Percentiles rank a stretch among this genome's conserved stretches.
These are phyloP conservation scores for Beris morrisii DNA, from an alignment of 2,888 invertebrate genomes.

Conservation along the genomic window DNA sequence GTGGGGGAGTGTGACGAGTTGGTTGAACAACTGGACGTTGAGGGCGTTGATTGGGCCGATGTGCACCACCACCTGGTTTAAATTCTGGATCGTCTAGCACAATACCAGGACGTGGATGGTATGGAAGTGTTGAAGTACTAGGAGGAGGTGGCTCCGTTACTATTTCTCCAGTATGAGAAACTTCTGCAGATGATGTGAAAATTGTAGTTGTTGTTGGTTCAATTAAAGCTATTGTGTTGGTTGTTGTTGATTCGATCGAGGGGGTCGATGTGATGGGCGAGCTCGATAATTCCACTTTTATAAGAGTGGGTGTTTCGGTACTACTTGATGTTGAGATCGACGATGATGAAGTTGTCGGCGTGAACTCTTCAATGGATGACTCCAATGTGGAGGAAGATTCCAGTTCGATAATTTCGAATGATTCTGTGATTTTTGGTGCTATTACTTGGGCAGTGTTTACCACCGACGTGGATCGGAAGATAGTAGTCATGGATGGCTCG, in stretches of 20 bases:
- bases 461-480: constrained; percentile 50
- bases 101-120: constrained; percentile 80
- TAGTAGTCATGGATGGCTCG: constrained; percentile 46
- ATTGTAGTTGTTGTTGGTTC: constrained; percentile 30
- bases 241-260: neutral
- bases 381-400: constrained; percentile 43
- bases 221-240: neutral
- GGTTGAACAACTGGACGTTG: constrained; percentile 53
- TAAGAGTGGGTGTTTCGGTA: constrained; percentile 38
- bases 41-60: constrained; percentile 48
- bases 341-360: constrained; percentile 29
- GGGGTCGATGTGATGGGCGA: constrained; percentile 1
- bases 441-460: constrained; percentile 45
- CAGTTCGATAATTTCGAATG: constrained; percentile 48
- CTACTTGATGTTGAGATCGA: constrained; percentile 46
- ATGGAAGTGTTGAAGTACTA: constrained; percentile 50
- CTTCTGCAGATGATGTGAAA: constrained; percentile 28
- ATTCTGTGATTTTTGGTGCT: constrained; percentile 48
- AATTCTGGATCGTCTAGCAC: constrained; percentile 83
- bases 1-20: constrained; percentile 55
- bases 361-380: constrained; percentile 51
- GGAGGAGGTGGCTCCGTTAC: constrained; percentile 39
- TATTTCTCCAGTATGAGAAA: constrained; percentile 37
- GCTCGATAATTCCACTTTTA: neutral
- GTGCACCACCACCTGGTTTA: constrained; percentile 64